These are phyloP conservation scores for Mesitornis unicolor DNA, from an alignment of 2,113 vertebrate genomes.

Conservation along the genomic window DNA sequence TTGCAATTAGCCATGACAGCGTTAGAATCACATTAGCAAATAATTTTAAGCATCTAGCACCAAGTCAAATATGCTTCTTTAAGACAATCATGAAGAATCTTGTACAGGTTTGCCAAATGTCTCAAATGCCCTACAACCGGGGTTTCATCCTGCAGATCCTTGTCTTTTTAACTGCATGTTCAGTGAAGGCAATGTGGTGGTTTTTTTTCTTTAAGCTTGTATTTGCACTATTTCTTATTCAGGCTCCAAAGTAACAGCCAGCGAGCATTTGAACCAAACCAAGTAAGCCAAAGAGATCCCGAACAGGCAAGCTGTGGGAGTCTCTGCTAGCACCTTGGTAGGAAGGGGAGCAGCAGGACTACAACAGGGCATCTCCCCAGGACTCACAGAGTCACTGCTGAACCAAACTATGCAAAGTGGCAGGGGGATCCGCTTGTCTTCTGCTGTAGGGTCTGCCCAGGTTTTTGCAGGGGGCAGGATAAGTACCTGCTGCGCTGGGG, in stretches of 20 bases:
- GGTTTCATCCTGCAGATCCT: background rate
- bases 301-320: background rate
- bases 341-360: background rate
- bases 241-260: background rate
- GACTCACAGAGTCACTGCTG: background rate
- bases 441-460: background rate
- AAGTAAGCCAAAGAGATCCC: conserved; percentile 24
- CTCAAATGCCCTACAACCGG: background rate
- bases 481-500: background rate
- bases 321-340: background rate
- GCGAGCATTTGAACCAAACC: background rate
- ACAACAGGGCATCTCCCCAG: rapidly evolving
- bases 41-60: background rate
- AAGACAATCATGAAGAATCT: background rate
- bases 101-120: background rate
- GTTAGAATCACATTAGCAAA: conserved; percentile 8
- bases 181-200: background rate
- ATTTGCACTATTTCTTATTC: conserved; percentile 51
- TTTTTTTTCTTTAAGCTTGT: background rate
- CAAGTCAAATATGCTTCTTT: background rate
- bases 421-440: background rate
- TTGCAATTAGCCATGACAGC: background rate
- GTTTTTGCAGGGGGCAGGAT: background rate
- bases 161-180: background rate
- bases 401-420: conserved; percentile 15